A percentile compares a stretch with the other conserved stretches of the same genome.
Conservation (phyloP, 2,888 invertebrate species). For the Drosophila incognita region DNA sequence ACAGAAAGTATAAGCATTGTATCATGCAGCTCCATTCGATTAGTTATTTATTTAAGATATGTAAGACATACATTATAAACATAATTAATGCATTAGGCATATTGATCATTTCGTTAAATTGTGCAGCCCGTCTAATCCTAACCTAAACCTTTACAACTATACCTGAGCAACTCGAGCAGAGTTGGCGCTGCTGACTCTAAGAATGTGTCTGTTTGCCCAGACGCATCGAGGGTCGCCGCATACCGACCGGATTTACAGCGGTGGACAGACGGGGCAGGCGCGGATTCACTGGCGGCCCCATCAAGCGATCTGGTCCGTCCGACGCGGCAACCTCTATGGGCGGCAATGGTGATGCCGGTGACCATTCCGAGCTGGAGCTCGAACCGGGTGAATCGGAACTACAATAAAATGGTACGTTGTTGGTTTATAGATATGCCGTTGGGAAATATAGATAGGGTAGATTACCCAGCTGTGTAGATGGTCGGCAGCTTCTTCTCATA, state of each 20-base stretch:
- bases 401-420: conserved; percentile 12
- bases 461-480: conserved; percentile 84
- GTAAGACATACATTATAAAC: conserved; percentile 17
- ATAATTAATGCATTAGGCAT: conserved; percentile 20
- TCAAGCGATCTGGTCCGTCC: conserved; percentile 81
- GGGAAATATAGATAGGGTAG: neutral
- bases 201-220: conserved; percentile 60
- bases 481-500: conserved; percentile 85
- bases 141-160: conserved; percentile 48
- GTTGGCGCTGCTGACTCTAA: conserved; percentile 42
- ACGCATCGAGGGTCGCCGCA: conserved; percentile 66
- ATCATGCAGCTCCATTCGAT: conserved; percentile 7
- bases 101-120: conserved; percentile 32
- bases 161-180: conserved; percentile 65
- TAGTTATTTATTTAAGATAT: conserved; percentile 39
- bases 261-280: conserved; percentile 82
- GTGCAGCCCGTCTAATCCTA: conserved; percentile 20
- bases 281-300: conserved; percentile 84
- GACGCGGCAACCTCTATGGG: conserved; percentile 59
- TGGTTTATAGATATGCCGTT: neutral
- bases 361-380: conserved; percentile 85
- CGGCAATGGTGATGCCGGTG: conserved; percentile 84
- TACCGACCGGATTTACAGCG: conserved; percentile 21
- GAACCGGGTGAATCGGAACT: conserved; percentile 85
- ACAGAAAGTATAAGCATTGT: neutral